Evolutionary conservation across 2,888 invertebrate genomes (phyloP), one percentile per base, ranked within the genome.

Genomic region (Chloroclysta siterata): DNA sequence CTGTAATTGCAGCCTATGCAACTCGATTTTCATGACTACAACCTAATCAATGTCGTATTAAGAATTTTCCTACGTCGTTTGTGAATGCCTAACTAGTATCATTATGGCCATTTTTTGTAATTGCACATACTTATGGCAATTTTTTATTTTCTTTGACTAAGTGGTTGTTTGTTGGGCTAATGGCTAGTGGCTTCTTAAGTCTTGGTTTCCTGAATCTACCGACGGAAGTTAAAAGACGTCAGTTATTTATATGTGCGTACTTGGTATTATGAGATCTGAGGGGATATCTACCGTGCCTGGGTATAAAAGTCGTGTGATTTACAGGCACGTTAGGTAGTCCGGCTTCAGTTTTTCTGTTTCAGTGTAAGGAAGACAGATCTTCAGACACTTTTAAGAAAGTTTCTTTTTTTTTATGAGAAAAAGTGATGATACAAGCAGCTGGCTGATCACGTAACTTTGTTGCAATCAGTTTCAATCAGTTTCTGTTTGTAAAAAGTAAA

Each of bases 31-130:
- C 87, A 82, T 88, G 82, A 79, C 85, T 81, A 76, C 76, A 74
- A 82, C 70, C 87, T 90, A 89, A 93, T 93, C 90, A 92, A 89
- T 90, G 91, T 91, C 90, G 79, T 91, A 91, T 91, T 89, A 90
- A 87, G 89, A 92, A 91, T 89, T 88, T 85, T 82, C 82, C 84
- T 79, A 80, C 76, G 85, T 92, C 88, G 91, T 92, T 91, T 91
- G 87, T 92, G 91, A 85, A 89, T 92, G 82, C 72, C 80, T 90
- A 89, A 92, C 81, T 73, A 77, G 81, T 66, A 74, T 83, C 83
- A 82, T 92, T 90, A 89, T 74, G 78, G 76, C 60, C 73, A 70
- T 85, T 85, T 41, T 88, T 85, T 89, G 91, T 93, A 93, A 93
- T 93, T 91, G 88, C 76, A 85, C 79, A 80, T 83, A 81, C 81